Conservation (phyloP, 2,797 vertebrate species). For the Pelochelys cantorii region DNA sequence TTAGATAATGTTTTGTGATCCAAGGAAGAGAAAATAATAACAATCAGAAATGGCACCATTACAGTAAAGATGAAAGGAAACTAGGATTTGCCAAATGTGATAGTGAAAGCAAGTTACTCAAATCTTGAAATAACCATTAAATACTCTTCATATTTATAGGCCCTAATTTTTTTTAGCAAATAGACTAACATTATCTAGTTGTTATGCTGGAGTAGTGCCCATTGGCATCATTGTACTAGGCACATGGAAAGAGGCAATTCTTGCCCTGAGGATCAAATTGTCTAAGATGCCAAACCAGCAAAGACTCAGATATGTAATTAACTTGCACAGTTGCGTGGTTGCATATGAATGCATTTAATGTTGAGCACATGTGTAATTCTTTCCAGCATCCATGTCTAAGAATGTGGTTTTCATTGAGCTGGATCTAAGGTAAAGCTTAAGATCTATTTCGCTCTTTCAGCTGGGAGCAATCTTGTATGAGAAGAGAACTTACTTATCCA, state of each 20-base stretch:
- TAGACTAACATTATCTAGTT: not conserved
- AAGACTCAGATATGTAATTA: rapidly evolving
- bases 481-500: not conserved
- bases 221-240: not conserved
- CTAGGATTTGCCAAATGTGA: rapidly evolving
- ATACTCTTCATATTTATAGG: not conserved
- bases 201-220: not conserved
- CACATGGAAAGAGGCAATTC: rapidly evolving
- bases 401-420: not conserved
- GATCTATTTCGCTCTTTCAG: not conserved
- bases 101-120: not conserved
- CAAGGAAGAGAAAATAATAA: not conserved
- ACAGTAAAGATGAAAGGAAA: not conserved
- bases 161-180: not conserved
- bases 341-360: too few relatives aligned
- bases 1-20: rapidly evolving
- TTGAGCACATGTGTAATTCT: not conserved
- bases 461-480: not conserved
- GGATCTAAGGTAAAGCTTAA: not conserved
- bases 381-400: rapidly evolving
- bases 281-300: not conserved
- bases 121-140: not conserved
- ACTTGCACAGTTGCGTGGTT: not conserved
- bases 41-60: not conserved
- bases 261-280: rapidly evolving